These are phyloP conservation scores for Xestobium rufovillosum DNA, from an alignment of 2,888 invertebrate genomes.

Conservation along the genomic window DNA sequence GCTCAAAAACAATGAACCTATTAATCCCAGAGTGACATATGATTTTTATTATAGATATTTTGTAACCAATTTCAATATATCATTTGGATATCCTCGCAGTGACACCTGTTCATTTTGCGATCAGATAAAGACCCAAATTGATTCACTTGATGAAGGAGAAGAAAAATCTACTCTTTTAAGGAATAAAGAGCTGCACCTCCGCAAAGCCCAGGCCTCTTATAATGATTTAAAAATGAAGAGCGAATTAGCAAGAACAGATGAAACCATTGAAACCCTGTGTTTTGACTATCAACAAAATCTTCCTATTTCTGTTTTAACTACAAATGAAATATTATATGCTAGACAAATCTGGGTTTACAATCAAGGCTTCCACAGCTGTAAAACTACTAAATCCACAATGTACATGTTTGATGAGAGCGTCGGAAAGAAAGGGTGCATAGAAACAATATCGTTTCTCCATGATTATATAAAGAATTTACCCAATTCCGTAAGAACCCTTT, in stretches of 20 bases:
- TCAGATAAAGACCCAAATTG: no score
- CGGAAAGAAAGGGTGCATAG: slow-evolving; percentile 15
- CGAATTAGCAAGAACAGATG: slow-evolving; percentile 5
- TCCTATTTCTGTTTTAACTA: slow-evolving; percentile 11
- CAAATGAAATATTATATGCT: slow-evolving; percentile 14
- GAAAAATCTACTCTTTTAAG: slow-evolving; percentile 4
- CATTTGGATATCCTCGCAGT: slow-evolving; percentile 8
- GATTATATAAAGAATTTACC: slow-evolving; percentile 15
- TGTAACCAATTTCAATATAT: slow-evolving; percentile 6
- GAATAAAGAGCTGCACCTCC: slow-evolving; percentile 10
- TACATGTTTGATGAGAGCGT: slow-evolving; percentile 18
- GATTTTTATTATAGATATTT: no score
- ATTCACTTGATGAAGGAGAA: slow-evolving; percentile 7
- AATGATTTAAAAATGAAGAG: slow-evolving; percentile 11
- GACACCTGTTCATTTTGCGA: slow-evolving; percentile 10
- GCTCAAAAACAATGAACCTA: no score
- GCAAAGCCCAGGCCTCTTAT: slow-evolving; percentile 10
- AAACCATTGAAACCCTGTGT: slow-evolving; percentile 7
- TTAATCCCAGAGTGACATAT: no score
- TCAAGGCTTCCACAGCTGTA: slow-evolving; percentile 10
- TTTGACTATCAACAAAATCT: slow-evolving; percentile 16
- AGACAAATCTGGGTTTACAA: slow-evolving; percentile 17
- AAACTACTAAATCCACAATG: slow-evolving; percentile 11
- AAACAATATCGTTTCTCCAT: slow-evolving; percentile 12
- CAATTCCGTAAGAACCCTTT: no score